phyloP scores from a whole-genome alignment of 2,113 vertebrate genomes.

The Myanophis thanlyinensis region DNA sequence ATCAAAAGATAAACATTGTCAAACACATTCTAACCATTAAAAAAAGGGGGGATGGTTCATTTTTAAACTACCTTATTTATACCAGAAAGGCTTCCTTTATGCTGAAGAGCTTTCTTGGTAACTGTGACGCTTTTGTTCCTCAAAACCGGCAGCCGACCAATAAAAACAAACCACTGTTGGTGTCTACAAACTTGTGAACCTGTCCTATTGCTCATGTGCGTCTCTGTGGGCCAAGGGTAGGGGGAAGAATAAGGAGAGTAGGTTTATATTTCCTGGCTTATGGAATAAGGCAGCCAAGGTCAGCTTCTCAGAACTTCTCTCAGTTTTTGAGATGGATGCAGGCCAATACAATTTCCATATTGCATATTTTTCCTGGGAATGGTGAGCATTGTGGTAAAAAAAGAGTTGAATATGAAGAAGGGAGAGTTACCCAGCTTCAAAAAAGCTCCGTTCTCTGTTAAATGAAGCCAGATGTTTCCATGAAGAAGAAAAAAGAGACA shows the following conservation, averaged over 20 bases:
- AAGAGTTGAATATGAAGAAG: not conserved
- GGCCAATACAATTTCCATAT: conserved; percentile 68
- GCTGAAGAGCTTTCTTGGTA: conserved; percentile 40
- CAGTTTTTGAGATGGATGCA: conserved; percentile 68
- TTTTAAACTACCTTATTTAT: conserved; percentile 60
- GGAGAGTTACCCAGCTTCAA: not conserved
- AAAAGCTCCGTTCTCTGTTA: not conserved
- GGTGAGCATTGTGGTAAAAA: conserved; percentile 18
- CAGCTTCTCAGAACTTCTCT: conserved; percentile 66
- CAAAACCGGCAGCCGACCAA: conserved; percentile 63
- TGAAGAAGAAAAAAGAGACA: not conserved
- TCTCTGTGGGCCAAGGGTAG: conserved; percentile 47
- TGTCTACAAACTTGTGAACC: conserved; percentile 62
- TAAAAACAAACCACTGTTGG: conserved; percentile 66
- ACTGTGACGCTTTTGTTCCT: conserved; percentile 76
- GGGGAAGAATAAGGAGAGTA: conserved; percentile 2
- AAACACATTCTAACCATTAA: conserved; percentile 1
- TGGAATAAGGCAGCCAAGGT: conserved; percentile 71
- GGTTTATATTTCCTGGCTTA: conserved; percentile 63
- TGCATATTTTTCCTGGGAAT: conserved; percentile 54
- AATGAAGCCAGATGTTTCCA: not conserved
- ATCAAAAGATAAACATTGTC: conserved; percentile 13
- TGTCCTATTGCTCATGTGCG: conserved; percentile 52
- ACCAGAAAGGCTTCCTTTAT: conserved; percentile 62
- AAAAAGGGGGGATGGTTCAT: conserved; percentile 36